These are phyloP conservation scores for Nyctereutes procyonoides DNA, from an alignment of 2,113 vertebrate genomes.

Conservation along the genomic window DNA sequence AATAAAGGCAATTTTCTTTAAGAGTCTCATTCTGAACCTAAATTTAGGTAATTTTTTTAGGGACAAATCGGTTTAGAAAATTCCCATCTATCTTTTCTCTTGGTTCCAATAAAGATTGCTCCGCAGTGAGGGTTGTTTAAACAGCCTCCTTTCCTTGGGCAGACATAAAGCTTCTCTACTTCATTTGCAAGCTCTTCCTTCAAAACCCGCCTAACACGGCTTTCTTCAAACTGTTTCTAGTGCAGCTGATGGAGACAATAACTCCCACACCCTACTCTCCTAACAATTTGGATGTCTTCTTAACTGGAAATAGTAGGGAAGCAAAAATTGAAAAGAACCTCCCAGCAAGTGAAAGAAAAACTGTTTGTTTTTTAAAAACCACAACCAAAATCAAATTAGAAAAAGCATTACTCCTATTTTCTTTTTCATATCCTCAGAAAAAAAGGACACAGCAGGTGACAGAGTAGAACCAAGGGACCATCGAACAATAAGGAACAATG, in stretches of 20 bases:
- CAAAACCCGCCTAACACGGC: background rate
- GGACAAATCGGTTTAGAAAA: background rate
- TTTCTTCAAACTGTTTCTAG: background rate
- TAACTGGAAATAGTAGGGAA: background rate
- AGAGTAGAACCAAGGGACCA: background rate
- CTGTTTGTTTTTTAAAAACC: background rate
- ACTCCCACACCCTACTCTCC: background rate
- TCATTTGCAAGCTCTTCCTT: background rate
- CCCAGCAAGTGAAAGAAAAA: background rate
- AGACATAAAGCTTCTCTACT: background rate
- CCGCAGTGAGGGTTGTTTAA: background rate
- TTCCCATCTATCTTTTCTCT: background rate
- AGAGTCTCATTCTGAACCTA: constrained; percentile 2
- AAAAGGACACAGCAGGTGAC: background rate
- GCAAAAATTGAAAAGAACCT: background rate
- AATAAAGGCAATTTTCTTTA: constrained; percentile 8
- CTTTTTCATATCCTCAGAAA: background rate
- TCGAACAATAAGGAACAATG: background rate
- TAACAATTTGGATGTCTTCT: background rate
- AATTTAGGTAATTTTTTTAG: constrained; percentile 4
- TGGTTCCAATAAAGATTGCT: background rate
- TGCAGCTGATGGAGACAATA: background rate
- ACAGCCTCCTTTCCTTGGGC: background rate
- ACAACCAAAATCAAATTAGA: background rate
- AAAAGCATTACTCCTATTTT: background rate